A percentile compares a stretch with the other conserved stretches of the same genome.
These are phyloP conservation scores for Tringa solitaria DNA, from an alignment of 2,113 vertebrate genomes.

Conservation along the genomic window DNA sequence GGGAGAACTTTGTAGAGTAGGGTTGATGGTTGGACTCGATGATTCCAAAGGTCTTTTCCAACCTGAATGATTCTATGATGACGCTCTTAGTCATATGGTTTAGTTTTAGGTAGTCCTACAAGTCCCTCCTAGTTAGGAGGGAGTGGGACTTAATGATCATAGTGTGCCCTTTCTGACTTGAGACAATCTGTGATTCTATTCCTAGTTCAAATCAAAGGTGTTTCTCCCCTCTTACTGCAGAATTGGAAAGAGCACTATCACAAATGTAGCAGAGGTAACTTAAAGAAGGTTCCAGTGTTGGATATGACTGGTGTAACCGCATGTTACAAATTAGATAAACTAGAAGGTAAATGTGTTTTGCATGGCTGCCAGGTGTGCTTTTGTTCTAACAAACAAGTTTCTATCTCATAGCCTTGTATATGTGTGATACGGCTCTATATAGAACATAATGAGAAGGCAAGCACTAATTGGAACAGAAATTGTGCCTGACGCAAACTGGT, in stretches of 20 bases:
- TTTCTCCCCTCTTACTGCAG: neutral
- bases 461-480: neutral
- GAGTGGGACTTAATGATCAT: neutral
- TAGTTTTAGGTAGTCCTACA: neutral
- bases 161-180: neutral
- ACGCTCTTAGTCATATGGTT: neutral
- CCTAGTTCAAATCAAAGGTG: neutral
- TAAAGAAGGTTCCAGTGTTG: neutral
- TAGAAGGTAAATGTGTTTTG: neutral
- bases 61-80: no score
- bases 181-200: neutral
- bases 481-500: neutral
- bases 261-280: neutral
- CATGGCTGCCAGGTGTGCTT: neutral
- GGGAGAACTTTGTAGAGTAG: no score
- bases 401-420: neutral
- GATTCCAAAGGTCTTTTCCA: no score
- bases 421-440: neutral
- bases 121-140: neutral
- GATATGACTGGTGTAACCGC: neutral
- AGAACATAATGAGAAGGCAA: neutral
- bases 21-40: no score
- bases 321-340: neutral
- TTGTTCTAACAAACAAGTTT: neutral
- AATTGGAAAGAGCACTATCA: neutral